Evolutionary conservation across 2,797 vertebrate species (phyloP), one percentile per base, ranked within the genome.

Genomic region (Hippoglossus hippoglossus): DNA sequence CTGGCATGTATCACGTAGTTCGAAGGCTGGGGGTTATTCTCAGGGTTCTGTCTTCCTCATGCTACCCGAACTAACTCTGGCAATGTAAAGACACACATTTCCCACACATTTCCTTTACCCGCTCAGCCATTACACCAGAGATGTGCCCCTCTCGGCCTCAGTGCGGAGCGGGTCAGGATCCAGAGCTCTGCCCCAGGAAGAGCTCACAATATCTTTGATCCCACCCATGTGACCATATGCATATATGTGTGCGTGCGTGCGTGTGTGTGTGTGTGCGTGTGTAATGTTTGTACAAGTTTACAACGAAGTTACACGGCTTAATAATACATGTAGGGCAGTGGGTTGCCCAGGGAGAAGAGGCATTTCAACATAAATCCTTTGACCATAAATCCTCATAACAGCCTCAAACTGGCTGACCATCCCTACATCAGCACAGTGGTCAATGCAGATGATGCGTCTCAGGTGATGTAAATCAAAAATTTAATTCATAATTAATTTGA

Each of bases 371-470:
- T 79, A 67, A 70, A 67, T 80, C 61, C 44, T 31, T 28, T 39
- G 9, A 67, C 49, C 34, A 59, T 71, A 76, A 82, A 82, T 75
- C 76, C 54, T 59, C 39, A 63, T 19, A 58, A 2, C 36, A 50
- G 55, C 55, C 15, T 67, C 15, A 72, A 28, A 75, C 50, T 19
- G 18, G 53, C 63, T 67, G 64, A 77, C 66, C 50, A 7, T 73
- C 28, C 60, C 70, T 74, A 28, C 53, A 77, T 59, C 54, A n/a
- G 24, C 24, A 21, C 46, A 65, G 68, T 13, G 46, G 63, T 44
- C 53, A 54, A 67, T 69, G 58, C 12, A 3, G 65, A 76, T 61
- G 54, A 51, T 52, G 24, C 31, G 66, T 64, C 50, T 5, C 3
- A 54, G 69, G 16, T 47, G 62, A 31, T 57, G 31, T 67, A 55